These are phyloP conservation scores for Carterocephalus palaemon DNA, from an alignment of 2,888 invertebrate genomes.

Conservation along the genomic window DNA sequence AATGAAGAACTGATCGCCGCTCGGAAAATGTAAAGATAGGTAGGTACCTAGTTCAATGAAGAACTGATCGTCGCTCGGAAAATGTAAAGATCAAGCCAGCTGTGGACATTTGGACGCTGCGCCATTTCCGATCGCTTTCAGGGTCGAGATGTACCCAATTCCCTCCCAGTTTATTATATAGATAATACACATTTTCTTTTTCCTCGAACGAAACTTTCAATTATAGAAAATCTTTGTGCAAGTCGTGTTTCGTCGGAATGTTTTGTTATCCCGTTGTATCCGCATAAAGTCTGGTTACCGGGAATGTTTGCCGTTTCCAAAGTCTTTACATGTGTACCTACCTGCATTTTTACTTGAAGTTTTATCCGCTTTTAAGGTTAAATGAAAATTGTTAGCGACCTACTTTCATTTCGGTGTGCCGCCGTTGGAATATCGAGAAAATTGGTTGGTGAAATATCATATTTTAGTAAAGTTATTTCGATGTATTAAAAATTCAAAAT, in stretches of 20 bases:
- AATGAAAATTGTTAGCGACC: conserved; percentile 17
- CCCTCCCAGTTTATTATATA: background rate
- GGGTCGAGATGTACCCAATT: background rate
- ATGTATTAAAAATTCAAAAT: no score
- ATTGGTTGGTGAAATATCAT: background rate
- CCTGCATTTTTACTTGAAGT: conserved; percentile 19
- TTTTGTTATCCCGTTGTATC: conserved; percentile 12
- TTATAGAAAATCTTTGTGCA: conserved; percentile 4
- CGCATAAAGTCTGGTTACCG: conserved; percentile 7
- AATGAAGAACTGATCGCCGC: no score
- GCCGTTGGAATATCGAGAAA: conserved; percentile 7
- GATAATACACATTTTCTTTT: conserved; percentile 1
- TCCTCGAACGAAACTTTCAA: conserved; percentile 6
- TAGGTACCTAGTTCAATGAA: no score
- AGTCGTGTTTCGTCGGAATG: conserved; percentile 8
- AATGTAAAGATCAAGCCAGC: conserved; percentile 7
- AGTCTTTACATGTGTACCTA: conserved; percentile 15
- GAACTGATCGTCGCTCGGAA: no score
- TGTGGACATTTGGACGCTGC: background rate
- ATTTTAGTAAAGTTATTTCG: no score
- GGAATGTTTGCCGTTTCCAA: conserved; percentile 14
- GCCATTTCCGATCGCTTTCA: conserved; percentile 4
- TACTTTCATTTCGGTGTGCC: background rate
- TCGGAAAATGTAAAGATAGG: no score
- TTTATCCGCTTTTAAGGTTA: conserved; percentile 14